phyloP scores from a whole-genome alignment of 2,797 vertebrate genomes.

The Propithecus deckenii region DNA sequence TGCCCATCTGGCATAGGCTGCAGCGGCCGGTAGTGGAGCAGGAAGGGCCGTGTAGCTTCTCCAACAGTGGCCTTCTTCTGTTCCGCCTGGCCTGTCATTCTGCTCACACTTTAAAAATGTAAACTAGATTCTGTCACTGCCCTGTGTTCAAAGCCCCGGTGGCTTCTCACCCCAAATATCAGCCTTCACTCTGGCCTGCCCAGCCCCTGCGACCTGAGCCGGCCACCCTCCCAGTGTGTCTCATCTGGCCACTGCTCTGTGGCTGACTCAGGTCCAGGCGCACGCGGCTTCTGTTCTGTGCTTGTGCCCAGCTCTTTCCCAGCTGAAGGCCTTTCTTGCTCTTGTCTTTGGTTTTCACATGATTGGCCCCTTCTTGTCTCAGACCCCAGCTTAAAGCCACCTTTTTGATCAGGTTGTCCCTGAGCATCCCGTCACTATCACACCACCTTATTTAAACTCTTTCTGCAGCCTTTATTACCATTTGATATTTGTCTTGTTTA shows the following conservation, averaged over 20 bases:
- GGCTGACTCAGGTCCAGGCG: no score
- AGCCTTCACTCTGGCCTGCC: neutral
- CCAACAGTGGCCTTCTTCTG: rapidly evolving
- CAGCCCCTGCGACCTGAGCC: no score
- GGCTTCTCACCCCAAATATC: neutral
- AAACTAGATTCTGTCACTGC: no score
- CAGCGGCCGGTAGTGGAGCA: rapidly evolving
- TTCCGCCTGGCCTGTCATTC: neutral
- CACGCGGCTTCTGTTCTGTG: neutral
- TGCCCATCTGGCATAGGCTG: neutral
- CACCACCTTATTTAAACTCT: neutral
- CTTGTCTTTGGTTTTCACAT: neutral
- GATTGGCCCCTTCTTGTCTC: neutral
- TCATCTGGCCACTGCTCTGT: neutral
- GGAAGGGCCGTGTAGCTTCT: rapidly evolving
- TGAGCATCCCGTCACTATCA: neutral
- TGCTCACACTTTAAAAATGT: neutral
- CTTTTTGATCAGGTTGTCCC: neutral
- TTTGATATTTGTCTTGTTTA: neutral
- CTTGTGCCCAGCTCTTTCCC: neutral
- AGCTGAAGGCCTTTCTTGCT: neutral
- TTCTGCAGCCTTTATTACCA: neutral
- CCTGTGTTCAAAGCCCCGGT: neutral
- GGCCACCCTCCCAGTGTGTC: no score
- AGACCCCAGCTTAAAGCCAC: neutral